phyloP scores from a whole-genome alignment of 2,888 invertebrate genomes.

The Drosophila subsilvestris region DNA sequence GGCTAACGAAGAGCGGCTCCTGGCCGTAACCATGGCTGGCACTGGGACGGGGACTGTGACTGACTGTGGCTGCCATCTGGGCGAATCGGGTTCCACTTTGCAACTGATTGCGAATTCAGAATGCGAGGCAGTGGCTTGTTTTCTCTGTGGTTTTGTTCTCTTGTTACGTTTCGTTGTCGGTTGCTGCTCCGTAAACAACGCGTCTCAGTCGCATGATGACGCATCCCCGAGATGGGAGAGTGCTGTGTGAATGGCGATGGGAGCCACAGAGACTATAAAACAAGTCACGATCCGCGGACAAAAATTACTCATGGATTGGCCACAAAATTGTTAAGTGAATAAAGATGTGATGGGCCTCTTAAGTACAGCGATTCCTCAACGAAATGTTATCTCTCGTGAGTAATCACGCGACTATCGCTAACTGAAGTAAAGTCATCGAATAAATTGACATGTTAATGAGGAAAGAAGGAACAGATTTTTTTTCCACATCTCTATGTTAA shows the following conservation, averaged over 20 bases:
- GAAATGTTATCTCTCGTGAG: neutral
- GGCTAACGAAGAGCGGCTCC: conserved; percentile 57
- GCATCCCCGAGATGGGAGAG: conserved; percentile 11
- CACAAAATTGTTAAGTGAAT: neutral
- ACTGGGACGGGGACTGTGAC: neutral
- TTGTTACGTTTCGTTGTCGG: conserved; percentile 21
- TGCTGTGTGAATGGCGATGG: conserved; percentile 12
- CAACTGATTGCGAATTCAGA: conserved; percentile 57
- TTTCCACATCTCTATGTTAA: neutral
- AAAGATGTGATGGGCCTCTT: neutral
- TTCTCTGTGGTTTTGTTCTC: conserved; percentile 61
- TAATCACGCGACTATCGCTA: neutral
- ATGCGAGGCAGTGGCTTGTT: conserved; percentile 45
- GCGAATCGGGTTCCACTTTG: conserved; percentile 59
- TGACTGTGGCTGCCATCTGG: conserved; percentile 64
- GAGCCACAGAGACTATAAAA: conserved; percentile 10
- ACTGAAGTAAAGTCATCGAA: neutral
- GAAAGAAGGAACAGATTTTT: neutral
- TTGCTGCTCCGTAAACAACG: conserved; percentile 42
- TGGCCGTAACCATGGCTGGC: conserved; percentile 15
- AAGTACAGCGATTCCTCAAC: neutral
- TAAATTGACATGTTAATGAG: neutral
- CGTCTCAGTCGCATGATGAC: conserved; percentile 35
- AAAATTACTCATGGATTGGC: neutral
- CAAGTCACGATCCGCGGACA: neutral